Conservation (phyloP, 2,888 invertebrate genomes). For the Pseudococcus longispinus region DNA sequence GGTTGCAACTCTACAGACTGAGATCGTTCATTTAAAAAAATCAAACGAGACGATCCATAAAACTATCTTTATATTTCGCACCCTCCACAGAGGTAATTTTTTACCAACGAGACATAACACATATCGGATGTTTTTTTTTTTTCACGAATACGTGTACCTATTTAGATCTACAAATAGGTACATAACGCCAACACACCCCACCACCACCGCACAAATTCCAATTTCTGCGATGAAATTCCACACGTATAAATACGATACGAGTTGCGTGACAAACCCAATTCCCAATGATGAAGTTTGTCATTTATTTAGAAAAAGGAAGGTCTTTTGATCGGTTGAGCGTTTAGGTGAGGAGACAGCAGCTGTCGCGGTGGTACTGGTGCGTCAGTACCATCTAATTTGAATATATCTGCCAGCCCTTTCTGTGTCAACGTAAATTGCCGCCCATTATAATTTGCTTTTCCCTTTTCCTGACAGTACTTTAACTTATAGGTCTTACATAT, state of each 20-base stretch:
- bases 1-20: too few species aligned
- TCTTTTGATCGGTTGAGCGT: conserved; percentile 55
- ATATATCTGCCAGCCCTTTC: conserved; percentile 55
- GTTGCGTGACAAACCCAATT: conserved; percentile 47
- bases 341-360: conserved; percentile 55
- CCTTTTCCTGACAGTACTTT: conserved; percentile 42
- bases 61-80: neutral
- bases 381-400: conserved; percentile 54
- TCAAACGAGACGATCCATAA: neutral
- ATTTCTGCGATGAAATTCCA: conserved; percentile 23
- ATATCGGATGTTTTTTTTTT: neutral
- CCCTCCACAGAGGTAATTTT: neutral
- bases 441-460: conserved; percentile 52
- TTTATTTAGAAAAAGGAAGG: conserved; percentile 48
- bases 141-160: neutral
- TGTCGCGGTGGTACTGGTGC: conserved; percentile 47
- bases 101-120: neutral
- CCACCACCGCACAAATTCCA: neutral
- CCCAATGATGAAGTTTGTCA: conserved; percentile 51
- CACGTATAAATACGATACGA: conserved; percentile 35
- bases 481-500: conserved; percentile 29
- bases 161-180: neutral
- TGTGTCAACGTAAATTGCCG: conserved; percentile 55
- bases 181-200: neutral
- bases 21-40: neutral